These are phyloP conservation scores for Apamea anceps DNA, from an alignment of 2,888 invertebrate species.

Conservation along the genomic window DNA sequence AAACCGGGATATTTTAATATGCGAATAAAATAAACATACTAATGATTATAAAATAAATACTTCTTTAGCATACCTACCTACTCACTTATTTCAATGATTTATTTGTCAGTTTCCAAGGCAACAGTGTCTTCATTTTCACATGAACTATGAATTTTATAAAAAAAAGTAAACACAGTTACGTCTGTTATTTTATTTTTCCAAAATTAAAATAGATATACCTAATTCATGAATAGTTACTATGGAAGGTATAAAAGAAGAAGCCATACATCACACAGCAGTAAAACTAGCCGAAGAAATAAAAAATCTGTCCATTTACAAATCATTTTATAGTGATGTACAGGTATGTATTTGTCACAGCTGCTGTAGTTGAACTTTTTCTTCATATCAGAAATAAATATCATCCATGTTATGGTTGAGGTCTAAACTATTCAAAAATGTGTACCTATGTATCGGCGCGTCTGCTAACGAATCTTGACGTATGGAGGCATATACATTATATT, in stretches of 20 bases:
- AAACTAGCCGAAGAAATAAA: slow-evolving; percentile 95
- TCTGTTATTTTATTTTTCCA: slow-evolving; percentile 78
- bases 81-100: slow-evolving; percentile 45
- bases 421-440: background rate
- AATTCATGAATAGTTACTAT: slow-evolving; percentile 75
- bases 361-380: background rate
- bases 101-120: slow-evolving; percentile 78
- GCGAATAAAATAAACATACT: background rate
- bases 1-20: background rate
- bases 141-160: slow-evolving; percentile 81
- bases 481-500: background rate
- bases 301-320: slow-evolving; percentile 93
- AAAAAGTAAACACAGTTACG: slow-evolving; percentile 82
- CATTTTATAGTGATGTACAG: slow-evolving; percentile 95
- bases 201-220: slow-evolving; percentile 74
- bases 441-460: background rate
- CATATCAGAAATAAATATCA: background rate
- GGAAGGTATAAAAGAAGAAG: slow-evolving; percentile 90
- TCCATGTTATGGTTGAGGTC: background rate
- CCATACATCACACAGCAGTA: slow-evolving; percentile 93
- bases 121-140: slow-evolving; percentile 73
- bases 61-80: slow-evolving; percentile 16
- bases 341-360: slow-evolving; percentile 80
- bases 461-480: no score
- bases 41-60: slow-evolving; percentile 3